A percentile compares a stretch with the other conserved stretches of the same genome.
Conservation (phyloP, 2,797 vertebrate species). For the Rousettus madagascariensis region DNA sequence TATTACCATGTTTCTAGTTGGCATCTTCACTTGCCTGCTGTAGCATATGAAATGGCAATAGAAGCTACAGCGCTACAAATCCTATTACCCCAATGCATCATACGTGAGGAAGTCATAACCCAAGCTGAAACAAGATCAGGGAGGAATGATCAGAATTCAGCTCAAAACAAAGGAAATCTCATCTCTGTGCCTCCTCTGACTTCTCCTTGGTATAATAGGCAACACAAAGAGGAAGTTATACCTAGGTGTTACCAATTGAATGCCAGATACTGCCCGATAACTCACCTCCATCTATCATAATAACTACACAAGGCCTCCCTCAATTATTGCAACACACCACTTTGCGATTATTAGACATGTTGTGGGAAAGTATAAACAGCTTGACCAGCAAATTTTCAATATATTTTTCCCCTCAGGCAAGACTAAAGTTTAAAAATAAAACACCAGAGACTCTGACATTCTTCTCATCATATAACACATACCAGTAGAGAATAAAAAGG, state of each 20-base stretch:
- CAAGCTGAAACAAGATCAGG: constrained; percentile 18
- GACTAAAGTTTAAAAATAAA: constrained; percentile 76
- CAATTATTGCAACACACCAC: constrained; percentile 58
- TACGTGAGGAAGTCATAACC: constrained; percentile 19
- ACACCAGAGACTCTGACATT: constrained; percentile 74
- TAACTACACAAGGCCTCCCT: background rate
- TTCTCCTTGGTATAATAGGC: background rate
- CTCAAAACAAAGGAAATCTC: background rate
- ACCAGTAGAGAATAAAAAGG: constrained; percentile 63
- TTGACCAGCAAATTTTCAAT: constrained; percentile 74
- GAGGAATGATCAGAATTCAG: constrained; percentile 37
- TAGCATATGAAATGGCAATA: background rate
- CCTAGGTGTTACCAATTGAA: background rate
- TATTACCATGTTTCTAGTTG: background rate
- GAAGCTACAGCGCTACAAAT: background rate
- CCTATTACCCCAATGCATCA: constrained; percentile 2
- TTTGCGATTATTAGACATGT: constrained; percentile 67
- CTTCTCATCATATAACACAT: constrained; percentile 72
- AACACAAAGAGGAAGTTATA: background rate
- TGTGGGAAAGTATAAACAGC: constrained; percentile 60
- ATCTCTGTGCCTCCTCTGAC: background rate
- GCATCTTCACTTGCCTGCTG: background rate
- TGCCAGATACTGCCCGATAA: background rate
- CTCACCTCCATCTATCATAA: background rate
- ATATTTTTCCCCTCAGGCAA: constrained; percentile 64